Conservation (phyloP, 2,888 invertebrate species). For the Hirtodrosophila cameraria region DNA sequence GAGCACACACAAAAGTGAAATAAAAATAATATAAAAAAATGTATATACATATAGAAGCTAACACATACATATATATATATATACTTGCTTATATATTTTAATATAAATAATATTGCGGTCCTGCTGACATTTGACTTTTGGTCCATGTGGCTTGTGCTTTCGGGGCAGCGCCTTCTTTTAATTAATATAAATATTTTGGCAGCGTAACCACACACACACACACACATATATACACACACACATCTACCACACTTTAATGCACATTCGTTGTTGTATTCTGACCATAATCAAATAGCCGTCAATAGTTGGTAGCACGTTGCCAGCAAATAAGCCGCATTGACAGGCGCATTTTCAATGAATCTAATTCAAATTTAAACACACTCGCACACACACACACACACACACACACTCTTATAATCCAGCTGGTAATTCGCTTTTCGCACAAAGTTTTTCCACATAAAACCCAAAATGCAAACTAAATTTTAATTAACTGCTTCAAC, state of each 20-base stretch:
- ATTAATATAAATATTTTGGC: conserved; percentile 66
- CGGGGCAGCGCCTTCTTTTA: conserved; percentile 51
- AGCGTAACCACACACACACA: conserved; percentile 6
- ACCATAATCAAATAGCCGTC: conserved; percentile 67
- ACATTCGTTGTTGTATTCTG: conserved; percentile 43
- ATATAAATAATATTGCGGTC: conserved; percentile 66
- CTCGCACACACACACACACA: conserved; percentile 12
- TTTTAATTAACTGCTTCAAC: conserved; percentile 70
- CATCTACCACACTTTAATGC: conserved; percentile 15
- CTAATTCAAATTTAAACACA: conserved; percentile 7
- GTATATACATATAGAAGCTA: conserved; percentile 1
- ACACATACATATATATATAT: conserved; percentile 9
- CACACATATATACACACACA: background rate
- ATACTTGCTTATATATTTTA: conserved; percentile 43
- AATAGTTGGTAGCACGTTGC: conserved; percentile 45
- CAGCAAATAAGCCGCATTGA: conserved; percentile 41
- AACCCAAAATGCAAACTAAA: conserved; percentile 65
- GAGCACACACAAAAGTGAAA: conserved; percentile 56
- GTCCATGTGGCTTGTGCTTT: conserved; percentile 42
- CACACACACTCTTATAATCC: conserved; percentile 8
- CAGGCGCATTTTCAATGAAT: conserved; percentile 32
- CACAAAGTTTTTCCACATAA: conserved; percentile 22
- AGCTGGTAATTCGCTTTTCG: conserved; percentile 2
- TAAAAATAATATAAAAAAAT: conserved; percentile 20
- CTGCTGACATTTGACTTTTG: conserved; percentile 74